Conservation (phyloP, 2,797 vertebrate genomes). For the Macrochelys suwanniensis region DNA sequence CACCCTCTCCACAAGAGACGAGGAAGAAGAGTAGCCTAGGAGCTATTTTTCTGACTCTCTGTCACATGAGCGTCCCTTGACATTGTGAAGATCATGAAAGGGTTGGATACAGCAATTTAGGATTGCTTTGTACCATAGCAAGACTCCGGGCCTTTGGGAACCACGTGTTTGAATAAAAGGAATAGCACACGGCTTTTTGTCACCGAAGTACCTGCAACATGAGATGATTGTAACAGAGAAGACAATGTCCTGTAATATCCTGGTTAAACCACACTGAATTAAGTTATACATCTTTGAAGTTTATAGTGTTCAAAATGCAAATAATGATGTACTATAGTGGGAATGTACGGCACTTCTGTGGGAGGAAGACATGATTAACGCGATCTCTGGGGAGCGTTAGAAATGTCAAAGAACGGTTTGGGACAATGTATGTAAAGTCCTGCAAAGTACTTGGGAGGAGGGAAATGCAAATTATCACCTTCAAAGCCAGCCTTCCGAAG, state of each 20-base stretch:
- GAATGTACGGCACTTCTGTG: not conserved
- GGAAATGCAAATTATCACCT: not conserved
- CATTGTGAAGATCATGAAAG: not conserved
- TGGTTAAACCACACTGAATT: not conserved
- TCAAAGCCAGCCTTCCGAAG: not conserved
- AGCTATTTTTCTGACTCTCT: not conserved
- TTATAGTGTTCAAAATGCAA: not conserved
- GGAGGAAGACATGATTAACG: not conserved
- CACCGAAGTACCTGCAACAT: not conserved
- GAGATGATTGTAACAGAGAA: not conserved
- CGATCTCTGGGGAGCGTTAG: not conserved
- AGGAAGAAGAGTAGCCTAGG: not conserved
- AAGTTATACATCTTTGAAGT: too few relatives aligned
- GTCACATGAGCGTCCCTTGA: not conserved
- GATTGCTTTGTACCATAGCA: not conserved
- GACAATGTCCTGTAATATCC: not conserved
- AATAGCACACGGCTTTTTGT: not conserved
- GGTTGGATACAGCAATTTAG: not conserved
- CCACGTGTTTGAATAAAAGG: not conserved
- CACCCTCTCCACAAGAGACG: not conserved
- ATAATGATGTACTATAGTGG: not conserved
- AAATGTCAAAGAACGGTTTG: not conserved
- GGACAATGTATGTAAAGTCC: not conserved
- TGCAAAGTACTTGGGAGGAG: not conserved
- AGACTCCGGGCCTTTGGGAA: not conserved